Evolutionary conservation across 2,797 vertebrate species (phyloP), one percentile per base, ranked within the genome.

Genomic region (Enteromius viviparus): DNA sequence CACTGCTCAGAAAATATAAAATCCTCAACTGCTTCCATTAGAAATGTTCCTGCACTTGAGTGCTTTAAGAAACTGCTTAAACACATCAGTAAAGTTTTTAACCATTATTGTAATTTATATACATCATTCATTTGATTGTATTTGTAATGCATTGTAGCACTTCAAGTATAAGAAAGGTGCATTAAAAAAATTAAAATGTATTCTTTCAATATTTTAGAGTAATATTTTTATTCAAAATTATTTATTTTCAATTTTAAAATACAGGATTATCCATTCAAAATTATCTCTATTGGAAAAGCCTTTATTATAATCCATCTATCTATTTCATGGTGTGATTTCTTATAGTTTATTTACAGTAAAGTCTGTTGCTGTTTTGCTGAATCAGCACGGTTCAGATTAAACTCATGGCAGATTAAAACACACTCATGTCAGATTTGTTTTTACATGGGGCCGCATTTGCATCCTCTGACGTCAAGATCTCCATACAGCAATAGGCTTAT

Each of bases 391-490:
- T 58, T 66, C 45, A 78, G 62, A 78, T 77, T 62, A 62, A 45
- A 76, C 55, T 15, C 26, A 62, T 62, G 37, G 1, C 60, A 14
- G 62, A 51, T 68, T 47, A 5, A 68, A 71, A 71, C 49, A 80
- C n/a, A 55, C 5, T 42, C 12, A 70, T 68, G 47, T 34, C 37
- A 32, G n/a, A 60, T 70, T 32, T 34, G 19, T 11, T 71, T 51
- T 29, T 26, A 42, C 23, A 60, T 2, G 47, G 37, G 29, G 15
- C 29, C 12, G 45, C 4, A 32, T 70, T 66, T 64, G 51, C 64
- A 77, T 37, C 9, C 19, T 51, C n/a, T 81, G 84, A 86, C 68
- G 55, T 83, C 77, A 85, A 76, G 75, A 64, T 62, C 37, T 5
- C 21, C 55, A 23, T 55, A 47, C 26, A 66, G 32, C 21, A 76